These are phyloP conservation scores for Chaitophorus viminalis DNA, from an alignment of 2,888 invertebrate genomes.

Conservation along the genomic window DNA sequence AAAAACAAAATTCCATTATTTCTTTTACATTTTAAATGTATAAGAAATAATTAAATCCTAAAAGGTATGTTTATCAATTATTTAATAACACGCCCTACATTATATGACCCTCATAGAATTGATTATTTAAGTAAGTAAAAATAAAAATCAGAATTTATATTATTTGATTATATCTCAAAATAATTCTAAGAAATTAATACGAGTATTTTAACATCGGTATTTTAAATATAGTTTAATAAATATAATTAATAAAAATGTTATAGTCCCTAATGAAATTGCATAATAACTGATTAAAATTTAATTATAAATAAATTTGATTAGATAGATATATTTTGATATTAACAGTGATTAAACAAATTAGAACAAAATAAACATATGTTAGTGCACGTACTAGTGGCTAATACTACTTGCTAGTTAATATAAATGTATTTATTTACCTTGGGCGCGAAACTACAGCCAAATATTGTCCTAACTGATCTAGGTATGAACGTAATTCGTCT, in stretches of 20 bases:
- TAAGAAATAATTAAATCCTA: too few species aligned
- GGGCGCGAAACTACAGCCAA: constrained; percentile 71
- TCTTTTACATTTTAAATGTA: background rate
- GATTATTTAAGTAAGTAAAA: background rate
- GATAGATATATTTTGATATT: too few species aligned
- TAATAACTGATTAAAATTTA: background rate
- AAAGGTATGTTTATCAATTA: too few species aligned
- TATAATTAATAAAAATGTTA: background rate
- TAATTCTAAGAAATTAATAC: background rate
- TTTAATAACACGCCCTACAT: too few species aligned
- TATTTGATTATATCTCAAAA: background rate
- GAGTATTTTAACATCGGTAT: background rate
- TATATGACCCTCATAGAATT: background rate
- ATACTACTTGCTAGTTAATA: too few species aligned
- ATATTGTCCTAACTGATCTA: constrained; percentile 71
- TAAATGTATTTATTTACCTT: constrained; percentile 66
- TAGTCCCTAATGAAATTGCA: background rate
- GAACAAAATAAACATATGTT: too few species aligned
- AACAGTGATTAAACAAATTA: too few species aligned
- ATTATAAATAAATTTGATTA: background rate
- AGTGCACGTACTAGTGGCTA: too few species aligned
- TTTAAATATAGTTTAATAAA: background rate
- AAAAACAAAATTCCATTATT: background rate
- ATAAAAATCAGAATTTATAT: background rate
- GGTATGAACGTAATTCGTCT: constrained; percentile 69